Evolutionary conservation across 37 sponge, comb jelly and placozoan species (phyloP).

Genomic region (Petrosia ficiformis): DNA sequence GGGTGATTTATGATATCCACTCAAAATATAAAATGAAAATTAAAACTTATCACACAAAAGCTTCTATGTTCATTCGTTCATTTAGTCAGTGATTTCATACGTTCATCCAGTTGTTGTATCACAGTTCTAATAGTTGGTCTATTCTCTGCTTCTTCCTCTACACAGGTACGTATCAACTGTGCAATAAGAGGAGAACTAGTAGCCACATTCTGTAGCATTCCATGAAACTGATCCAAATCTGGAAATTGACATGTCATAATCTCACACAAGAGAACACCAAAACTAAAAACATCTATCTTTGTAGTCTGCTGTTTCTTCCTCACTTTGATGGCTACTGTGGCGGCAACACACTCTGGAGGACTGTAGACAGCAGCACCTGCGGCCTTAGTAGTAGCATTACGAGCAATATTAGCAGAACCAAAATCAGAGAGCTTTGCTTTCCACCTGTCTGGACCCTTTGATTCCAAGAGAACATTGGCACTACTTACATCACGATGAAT

Average conservation of each 20-base stretch:
- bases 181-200: not conserved
- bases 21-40: too few relatives aligned
- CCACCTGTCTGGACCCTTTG: constrained; percentile 15
- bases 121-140: constrained; percentile 7
- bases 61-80: too few relatives aligned
- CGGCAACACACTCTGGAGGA: constrained; percentile 71
- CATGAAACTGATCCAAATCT: constrained; percentile 10
- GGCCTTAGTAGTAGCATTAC: constrained; percentile 33
- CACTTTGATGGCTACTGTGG: not conserved
- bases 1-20: too few relatives aligned
- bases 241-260: constrained; percentile 20
- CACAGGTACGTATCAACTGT: not conserved
- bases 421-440: constrained; percentile 75
- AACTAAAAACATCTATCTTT: constrained; percentile 72
- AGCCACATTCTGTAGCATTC: not conserved
- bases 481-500: constrained; percentile 86
- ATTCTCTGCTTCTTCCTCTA: not conserved
- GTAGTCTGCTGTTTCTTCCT: constrained; percentile 18
- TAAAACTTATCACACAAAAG: too few relatives aligned
- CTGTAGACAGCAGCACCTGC: constrained; percentile 64
- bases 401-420: constrained; percentile 74
- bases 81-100: not conserved
- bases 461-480: constrained; percentile 68
- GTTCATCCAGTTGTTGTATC: not conserved
- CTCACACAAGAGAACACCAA: constrained; percentile 62